phyloP scores from a whole-genome alignment of 2,797 vertebrate species.

The Orestias chungarensis region DNA sequence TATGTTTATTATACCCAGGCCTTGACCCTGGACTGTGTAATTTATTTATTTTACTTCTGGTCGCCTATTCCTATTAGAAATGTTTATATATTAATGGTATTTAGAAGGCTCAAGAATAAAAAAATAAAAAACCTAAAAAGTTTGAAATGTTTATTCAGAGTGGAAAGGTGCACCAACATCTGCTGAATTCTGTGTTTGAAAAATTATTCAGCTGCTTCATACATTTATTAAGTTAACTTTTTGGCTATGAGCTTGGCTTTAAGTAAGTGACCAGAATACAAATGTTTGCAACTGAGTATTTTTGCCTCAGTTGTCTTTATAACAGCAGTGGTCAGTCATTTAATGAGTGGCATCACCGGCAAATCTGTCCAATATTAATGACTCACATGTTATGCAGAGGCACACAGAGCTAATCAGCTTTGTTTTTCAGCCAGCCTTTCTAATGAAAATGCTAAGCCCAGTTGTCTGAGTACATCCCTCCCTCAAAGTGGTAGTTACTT shows the following conservation, averaged over 20 bases:
- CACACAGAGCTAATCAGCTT: constrained; percentile 68
- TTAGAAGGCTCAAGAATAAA: not conserved
- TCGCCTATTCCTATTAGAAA: too few relatives aligned
- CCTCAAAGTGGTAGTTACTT: constrained; percentile 64
- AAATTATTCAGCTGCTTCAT: constrained; percentile 43
- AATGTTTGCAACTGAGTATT: constrained; percentile 56
- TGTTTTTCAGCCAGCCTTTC: constrained; percentile 56
- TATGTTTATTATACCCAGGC: too few relatives aligned
- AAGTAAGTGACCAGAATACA: constrained; percentile 66
- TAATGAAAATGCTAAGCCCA: constrained; percentile 69
- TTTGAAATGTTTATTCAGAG: not conserved
- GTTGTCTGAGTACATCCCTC: constrained; percentile 58
- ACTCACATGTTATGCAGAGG: constrained; percentile 54
- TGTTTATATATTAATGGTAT: too few relatives aligned
- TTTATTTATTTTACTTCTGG: too few relatives aligned
- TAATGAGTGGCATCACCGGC: constrained; percentile 52
- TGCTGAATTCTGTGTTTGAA: constrained; percentile 5
- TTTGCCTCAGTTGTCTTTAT: constrained; percentile 73
- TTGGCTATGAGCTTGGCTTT: constrained; percentile 38
- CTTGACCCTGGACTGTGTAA: too few relatives aligned
- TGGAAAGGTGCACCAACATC: not conserved
- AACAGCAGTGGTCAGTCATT: constrained; percentile 58
- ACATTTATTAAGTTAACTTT: constrained; percentile 56
- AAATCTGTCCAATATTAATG: constrained; percentile 71
- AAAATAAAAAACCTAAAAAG: not conserved